These are phyloP conservation scores for Mycteria americana DNA, from an alignment of 2,797 vertebrate genomes.

Conservation along the genomic window DNA sequence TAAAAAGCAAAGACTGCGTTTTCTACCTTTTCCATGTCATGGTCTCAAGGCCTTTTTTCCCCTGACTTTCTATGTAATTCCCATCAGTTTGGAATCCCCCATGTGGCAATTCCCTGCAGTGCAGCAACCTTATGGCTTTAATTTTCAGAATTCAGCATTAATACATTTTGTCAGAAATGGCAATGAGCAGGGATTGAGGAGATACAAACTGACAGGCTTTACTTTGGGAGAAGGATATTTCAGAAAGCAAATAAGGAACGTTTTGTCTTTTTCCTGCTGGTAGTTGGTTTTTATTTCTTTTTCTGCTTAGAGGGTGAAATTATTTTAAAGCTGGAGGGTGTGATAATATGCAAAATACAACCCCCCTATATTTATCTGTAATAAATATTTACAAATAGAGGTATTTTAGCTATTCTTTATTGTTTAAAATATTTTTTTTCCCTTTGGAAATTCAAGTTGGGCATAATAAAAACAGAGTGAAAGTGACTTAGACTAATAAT, in stretches of 20 bases:
- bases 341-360: neutral
- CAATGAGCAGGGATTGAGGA: neutral
- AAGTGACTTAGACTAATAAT: neutral
- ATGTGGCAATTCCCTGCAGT: slow-evolving; percentile 48
- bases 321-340: neutral
- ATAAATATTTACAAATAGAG: neutral
- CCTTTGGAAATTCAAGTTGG: neutral
- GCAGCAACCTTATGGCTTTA: neutral
- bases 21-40: neutral
- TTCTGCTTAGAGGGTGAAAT: neutral
- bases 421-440: neutral
- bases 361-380: neutral
- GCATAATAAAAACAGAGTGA: neutral
- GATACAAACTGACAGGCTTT: neutral
- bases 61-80: neutral
- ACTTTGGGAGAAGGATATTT: neutral
- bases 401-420: neutral
- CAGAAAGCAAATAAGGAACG: neutral
- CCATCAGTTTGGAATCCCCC: slow-evolving; percentile 45
- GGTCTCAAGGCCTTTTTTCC: neutral
- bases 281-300: neutral
- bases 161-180: neutral
- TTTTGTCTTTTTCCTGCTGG: neutral
- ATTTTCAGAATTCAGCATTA: neutral
- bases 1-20: neutral